Conservation (phyloP, 2,888 invertebrate species). For the Euproctis similis region DNA sequence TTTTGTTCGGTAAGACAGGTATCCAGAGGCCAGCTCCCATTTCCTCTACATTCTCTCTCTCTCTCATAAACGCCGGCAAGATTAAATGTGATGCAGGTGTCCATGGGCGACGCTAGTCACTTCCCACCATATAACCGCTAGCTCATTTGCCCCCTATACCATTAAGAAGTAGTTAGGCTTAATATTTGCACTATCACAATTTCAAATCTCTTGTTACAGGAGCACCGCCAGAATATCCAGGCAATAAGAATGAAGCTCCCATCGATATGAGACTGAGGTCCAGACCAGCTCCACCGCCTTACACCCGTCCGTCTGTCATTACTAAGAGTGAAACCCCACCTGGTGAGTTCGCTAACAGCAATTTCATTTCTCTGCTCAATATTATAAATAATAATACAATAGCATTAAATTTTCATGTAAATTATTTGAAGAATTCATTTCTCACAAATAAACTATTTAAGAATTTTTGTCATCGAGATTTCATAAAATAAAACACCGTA, state of each 20-base stretch:
- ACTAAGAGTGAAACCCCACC: conserved; percentile 71
- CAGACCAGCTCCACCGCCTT: conserved; percentile 78
- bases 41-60: no score
- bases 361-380: no score
- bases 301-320: conserved; percentile 80
- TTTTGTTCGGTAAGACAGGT: no score
- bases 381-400: no score
- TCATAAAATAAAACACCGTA: no score
- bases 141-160: not conserved
- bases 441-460: no score
- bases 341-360: conserved; percentile 33
- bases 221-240: conserved; percentile 61
- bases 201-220: conserved; percentile 24
- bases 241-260: conserved; percentile 66
- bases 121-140: not conserved
- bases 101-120: no score
- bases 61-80: no score
- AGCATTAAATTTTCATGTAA: no score
- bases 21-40: no score
- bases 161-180: not conserved
- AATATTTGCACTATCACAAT: not conserved
- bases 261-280: conserved; percentile 78
- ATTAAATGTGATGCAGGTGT: not conserved
- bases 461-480: no score
- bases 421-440: no score